Evolutionary conservation across 2,113 vertebrate genomes (phyloP).

Genomic region (Leptobrachium leishanense): DNA sequence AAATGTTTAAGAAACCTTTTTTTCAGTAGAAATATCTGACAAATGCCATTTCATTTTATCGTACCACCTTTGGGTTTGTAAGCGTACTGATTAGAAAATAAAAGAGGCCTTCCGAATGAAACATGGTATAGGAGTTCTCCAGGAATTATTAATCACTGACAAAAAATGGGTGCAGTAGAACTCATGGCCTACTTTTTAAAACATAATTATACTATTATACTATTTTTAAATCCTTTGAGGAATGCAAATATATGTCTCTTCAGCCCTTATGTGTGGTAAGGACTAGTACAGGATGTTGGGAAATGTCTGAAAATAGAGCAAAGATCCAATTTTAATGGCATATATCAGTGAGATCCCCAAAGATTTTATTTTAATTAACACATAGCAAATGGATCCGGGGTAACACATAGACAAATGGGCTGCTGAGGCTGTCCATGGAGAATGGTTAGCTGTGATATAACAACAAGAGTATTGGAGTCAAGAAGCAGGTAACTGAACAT

Average conservation of each 20-base stretch:
- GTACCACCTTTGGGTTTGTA: not conserved
- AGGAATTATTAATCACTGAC: constrained; percentile 41
- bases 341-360: constrained; percentile 18
- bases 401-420: not conserved
- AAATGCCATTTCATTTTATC: not conserved
- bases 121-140: not conserved
- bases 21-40: not conserved
- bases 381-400: not conserved
- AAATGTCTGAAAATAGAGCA: constrained; percentile 24
- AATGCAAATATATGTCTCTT: constrained; percentile 22
- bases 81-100: not conserved
- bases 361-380: constrained; percentile 31
- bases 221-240: constrained; percentile 46
- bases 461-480: not conserved
- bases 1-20: too few relatives aligned
- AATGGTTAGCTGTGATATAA: not conserved
- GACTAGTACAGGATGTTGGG: constrained; percentile 13
- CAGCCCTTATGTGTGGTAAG: constrained; percentile 26
- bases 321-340: constrained; percentile 22
- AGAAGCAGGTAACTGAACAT: too few relatives aligned
- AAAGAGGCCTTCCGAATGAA: not conserved
- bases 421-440: not conserved
- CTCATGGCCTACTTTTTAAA: constrained; percentile 45
- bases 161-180: constrained; percentile 29
- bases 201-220: constrained; percentile 49